Evolutionary conservation across 2,113 vertebrate genomes (phyloP), one percentile per base, ranked within the genome.

Genomic region (Cacatua alba): DNA sequence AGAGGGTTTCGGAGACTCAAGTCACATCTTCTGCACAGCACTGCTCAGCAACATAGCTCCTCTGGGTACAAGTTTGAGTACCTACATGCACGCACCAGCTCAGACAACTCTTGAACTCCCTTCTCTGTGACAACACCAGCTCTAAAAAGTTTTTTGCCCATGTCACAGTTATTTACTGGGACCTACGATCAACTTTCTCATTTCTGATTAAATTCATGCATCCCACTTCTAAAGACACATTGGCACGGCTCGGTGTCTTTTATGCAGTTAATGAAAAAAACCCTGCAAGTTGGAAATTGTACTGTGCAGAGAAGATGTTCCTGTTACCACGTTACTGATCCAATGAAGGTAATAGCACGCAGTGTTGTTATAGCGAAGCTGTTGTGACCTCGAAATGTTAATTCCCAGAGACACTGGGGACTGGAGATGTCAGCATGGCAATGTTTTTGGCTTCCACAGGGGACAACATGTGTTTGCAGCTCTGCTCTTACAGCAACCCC

Each of bases 401-500:
- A 90, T 97, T 94, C 86, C 74, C 0, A 0, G 63, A 44, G 82
- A 92, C 67, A 29, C 55, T 0, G 6, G 79, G 86, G 87, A 88
- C 0, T 33, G 88, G 82, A 48, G 93, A 55, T 88, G 76, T 83
- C 86, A 80, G 65, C 25, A 0, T 48, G 76, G 92, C 88, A 72
- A 81, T 62, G 69, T 43, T 90, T 62, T 29, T 53, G 68, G 59
- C 80, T 87, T 95, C 87, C 93, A 90, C 37, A 49, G 71, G 80
- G 92, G 70, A 71, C 2, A 2, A 68, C 92, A 76, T 2, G 0
- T 62, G 92, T 81, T 94, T 37, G 3, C 76, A 96, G 95, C 88
- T 83, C 92, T 94, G 86, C 95, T 95, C 93, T 76, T 95, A 96
- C 86, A 96, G 95, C 95, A 94, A 92, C 94, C 95, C 95, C 94